Evolutionary conservation across 1,140 invertebrate species (phyloP), one percentile per base, ranked within the genome.

Genomic region (Sarcophaga peregrina): DNA sequence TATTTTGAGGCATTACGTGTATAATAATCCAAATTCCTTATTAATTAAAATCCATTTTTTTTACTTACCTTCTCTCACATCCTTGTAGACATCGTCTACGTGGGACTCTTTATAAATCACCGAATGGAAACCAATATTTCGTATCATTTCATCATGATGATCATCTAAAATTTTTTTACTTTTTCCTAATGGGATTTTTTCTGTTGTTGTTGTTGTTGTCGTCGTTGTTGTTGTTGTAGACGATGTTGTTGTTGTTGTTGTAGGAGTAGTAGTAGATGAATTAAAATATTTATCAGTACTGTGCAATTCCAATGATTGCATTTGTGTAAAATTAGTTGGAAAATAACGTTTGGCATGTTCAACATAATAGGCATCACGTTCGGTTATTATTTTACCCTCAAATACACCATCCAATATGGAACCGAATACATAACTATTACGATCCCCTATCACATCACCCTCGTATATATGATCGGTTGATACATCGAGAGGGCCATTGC

Each of bases 101-200:
- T 99, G 96, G 84, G 95, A 93, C 87, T 98, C 97, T 86, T 95
- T 94, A 92, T 99, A 99, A 89, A 99, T 99, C 83, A 99, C 94
- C 62, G 98, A 98, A 93, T 99, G 98, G 90, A 97, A 94, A 85
- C 88, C 89, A 86, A 86, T 86, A 62, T 81, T 76, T 20, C 50
- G 17, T 9, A 81, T 46, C 8, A 58, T 50, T n/a, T 81, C 80
- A 62, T 81, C 80, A 20, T 81, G 25, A 81, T 81, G 52, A 25
- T 62, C 54, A 3, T 10, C 13, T 37, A 37, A 37, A 17, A 62
- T 81, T 6, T 6, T 46, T n/a, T 52, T n/a, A 37, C 17, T 81
- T 83, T 37, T 54, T 11, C 47, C 9, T 47, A 48, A 37, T 72
- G 80, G 37, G 91, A 91, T 80, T 92, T 89, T 58, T 74, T 46